Evolutionary conservation across 2,888 invertebrate genomes (phyloP).

Genomic region (Platycheirus rosarum): DNA sequence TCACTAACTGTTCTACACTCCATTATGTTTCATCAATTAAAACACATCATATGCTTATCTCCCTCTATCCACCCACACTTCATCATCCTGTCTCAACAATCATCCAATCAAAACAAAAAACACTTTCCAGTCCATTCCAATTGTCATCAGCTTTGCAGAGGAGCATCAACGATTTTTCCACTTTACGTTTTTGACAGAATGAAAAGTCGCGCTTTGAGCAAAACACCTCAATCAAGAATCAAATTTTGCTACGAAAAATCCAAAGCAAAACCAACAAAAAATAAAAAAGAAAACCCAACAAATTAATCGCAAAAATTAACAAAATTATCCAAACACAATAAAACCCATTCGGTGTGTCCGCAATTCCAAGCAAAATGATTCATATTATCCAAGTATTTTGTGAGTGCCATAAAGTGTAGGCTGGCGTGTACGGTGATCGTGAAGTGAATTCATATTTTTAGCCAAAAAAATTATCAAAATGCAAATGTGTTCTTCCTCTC

Average conservation of each 20-base stretch:
- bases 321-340: constrained; percentile 21
- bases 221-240: constrained; percentile 38
- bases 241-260: constrained; percentile 10
- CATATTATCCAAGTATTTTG: constrained; percentile 46
- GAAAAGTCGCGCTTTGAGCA: constrained; percentile 71
- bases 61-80: constrained; percentile 7
- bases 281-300: constrained; percentile 36
- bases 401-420: constrained; percentile 53
- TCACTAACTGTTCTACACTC: background rate
- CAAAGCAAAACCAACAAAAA: constrained; percentile 15
- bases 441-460: constrained; percentile 18
- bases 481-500: constrained; percentile 59
- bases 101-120: constrained; percentile 58
- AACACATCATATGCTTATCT: background rate
- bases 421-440: constrained; percentile 43
- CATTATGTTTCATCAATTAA: constrained; percentile 2
- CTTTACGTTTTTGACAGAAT: constrained; percentile 70
- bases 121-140: constrained; percentile 36
- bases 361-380: constrained; percentile 32
- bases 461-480: constrained; percentile 34
- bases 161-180: constrained; percentile 71
- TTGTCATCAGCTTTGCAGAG: constrained; percentile 53
- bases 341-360: constrained; percentile 18
- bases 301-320: constrained; percentile 26
- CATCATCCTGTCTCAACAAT: background rate